phyloP scores from a whole-genome alignment of 2,888 invertebrate species.

The Agonopterix arenella region DNA sequence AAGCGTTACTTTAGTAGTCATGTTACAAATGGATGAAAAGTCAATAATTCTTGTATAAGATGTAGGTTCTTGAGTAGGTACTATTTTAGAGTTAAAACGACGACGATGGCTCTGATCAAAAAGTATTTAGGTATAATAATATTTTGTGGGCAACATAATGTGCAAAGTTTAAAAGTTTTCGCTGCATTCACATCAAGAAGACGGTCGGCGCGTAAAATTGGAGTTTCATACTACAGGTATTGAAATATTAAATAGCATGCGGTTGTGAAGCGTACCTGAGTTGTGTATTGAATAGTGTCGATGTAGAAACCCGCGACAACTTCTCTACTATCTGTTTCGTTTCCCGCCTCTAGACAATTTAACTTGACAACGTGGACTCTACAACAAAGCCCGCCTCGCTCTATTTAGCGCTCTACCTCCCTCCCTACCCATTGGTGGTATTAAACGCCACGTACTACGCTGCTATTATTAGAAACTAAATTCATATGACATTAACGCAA shows the following conservation, averaged over 20 bases:
- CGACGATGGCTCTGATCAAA: no score
- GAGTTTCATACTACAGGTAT: neutral
- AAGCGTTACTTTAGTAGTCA: no score
- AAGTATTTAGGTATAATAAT: no score
- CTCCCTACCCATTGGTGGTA: constrained; percentile 19
- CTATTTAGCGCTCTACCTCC: constrained; percentile 55
- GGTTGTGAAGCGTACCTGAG: constrained; percentile 10
- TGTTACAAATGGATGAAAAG: no score
- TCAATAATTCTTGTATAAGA: no score
- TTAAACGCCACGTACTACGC: neutral
- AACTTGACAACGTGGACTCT: constrained; percentile 67
- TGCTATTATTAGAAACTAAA: neutral
- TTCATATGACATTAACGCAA: no score
- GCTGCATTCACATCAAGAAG: no score
- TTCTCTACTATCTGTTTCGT: constrained; percentile 70
- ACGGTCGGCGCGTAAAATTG: no score
- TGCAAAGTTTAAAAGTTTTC: no score
- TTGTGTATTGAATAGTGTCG: constrained; percentile 60
- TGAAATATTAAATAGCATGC: constrained; percentile 3
- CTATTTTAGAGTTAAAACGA: no score
- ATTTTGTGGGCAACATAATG: no score
- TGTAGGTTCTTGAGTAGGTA: no score
- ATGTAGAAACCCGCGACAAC: constrained; percentile 59
- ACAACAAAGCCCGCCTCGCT: constrained; percentile 61
- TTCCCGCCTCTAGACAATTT: constrained; percentile 71